Conservation (phyloP, 2,888 invertebrate species). For the Drosophila melanocephala region DNA sequence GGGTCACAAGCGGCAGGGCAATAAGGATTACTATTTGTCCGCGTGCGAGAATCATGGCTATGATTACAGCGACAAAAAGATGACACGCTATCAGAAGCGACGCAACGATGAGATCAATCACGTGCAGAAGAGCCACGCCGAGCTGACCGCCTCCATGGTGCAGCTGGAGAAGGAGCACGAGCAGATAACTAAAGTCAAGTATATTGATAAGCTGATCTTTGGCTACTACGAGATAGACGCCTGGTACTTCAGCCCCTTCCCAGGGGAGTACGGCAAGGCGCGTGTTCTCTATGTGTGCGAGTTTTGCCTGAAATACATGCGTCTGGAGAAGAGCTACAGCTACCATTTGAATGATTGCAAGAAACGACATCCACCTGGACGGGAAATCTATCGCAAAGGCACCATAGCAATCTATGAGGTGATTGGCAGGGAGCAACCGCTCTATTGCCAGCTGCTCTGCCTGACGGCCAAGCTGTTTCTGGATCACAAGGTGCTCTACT, state of each 20-base stretch:
- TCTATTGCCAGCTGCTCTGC: constrained; percentile 98
- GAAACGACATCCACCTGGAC: constrained; percentile 95
- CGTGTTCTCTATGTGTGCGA: constrained; percentile 98
- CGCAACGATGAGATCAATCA: constrained; percentile 99
- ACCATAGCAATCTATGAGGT: constrained; percentile 98
- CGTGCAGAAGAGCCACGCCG: constrained; percentile 97
- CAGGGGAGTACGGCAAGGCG: constrained; percentile 97
- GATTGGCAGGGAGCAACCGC: constrained; percentile 97
- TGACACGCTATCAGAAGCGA: constrained; percentile 97
- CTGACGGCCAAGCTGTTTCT: constrained; percentile 97
- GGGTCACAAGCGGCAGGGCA: constrained; percentile 84
- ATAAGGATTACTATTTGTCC: constrained; percentile 67
- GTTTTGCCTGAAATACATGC: constrained; percentile 98
- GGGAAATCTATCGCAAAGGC: constrained; percentile 98
- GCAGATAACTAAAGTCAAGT: constrained; percentile 90
- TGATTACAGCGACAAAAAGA: constrained; percentile 93
- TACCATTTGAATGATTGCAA: constrained; percentile 94
- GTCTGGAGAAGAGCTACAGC: constrained; percentile 95
- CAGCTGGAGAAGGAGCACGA: constrained; percentile 98
- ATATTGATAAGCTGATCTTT: constrained; percentile 90
- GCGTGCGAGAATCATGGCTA: constrained; percentile 64
- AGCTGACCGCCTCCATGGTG: constrained; percentile 99
- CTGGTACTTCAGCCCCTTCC: constrained; percentile 99
- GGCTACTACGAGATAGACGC: constrained; percentile 98
- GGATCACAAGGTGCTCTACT: constrained; percentile 99